Evolutionary conservation across 2,888 invertebrate species (phyloP).

Genomic region (Plutella xylostella): DNA sequence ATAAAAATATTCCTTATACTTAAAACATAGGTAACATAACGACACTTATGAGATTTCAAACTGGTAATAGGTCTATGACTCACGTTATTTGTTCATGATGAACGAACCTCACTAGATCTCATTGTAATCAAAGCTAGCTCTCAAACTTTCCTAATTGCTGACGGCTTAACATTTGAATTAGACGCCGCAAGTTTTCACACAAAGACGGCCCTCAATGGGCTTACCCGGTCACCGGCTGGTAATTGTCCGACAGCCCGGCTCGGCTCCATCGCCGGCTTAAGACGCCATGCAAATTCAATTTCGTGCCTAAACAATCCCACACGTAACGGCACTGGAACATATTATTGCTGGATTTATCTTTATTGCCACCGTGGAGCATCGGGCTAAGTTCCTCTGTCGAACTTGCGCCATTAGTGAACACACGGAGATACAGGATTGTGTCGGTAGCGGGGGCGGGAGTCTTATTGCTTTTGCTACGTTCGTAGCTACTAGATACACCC

Average conservation of each 20-base stretch:
- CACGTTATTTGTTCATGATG: too few relatives aligned
- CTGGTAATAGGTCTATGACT: too few relatives aligned
- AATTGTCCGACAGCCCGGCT: slow-evolving; percentile 37
- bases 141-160: too few relatives aligned
- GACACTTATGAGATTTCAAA: too few relatives aligned
- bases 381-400: slow-evolving; percentile 69
- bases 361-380: slow-evolving; percentile 67
- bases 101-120: too few relatives aligned
- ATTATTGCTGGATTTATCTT: slow-evolving; percentile 71
- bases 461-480: slow-evolving; percentile 65
- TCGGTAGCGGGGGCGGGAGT: slow-evolving; percentile 66
- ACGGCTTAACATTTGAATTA: too few relatives aligned
- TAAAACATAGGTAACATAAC: too few relatives aligned
- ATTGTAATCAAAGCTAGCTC: too few relatives aligned
- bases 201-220: slow-evolving; percentile 60
- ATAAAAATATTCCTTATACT: too few relatives aligned
- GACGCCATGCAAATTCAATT: slow-evolving; percentile 70
- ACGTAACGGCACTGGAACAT: slow-evolving; percentile 66
- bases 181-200: slow-evolving; percentile 66
- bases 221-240: slow-evolving; percentile 54
- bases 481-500: too few relatives aligned
- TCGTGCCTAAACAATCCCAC: slow-evolving; percentile 61
- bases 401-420: slow-evolving; percentile 68
- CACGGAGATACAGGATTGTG: slow-evolving; percentile 68
- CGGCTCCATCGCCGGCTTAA: slow-evolving; percentile 61